These are phyloP conservation scores for Melanocharis versteri DNA, from an alignment of 2,113 vertebrate species.

Conservation along the genomic window DNA sequence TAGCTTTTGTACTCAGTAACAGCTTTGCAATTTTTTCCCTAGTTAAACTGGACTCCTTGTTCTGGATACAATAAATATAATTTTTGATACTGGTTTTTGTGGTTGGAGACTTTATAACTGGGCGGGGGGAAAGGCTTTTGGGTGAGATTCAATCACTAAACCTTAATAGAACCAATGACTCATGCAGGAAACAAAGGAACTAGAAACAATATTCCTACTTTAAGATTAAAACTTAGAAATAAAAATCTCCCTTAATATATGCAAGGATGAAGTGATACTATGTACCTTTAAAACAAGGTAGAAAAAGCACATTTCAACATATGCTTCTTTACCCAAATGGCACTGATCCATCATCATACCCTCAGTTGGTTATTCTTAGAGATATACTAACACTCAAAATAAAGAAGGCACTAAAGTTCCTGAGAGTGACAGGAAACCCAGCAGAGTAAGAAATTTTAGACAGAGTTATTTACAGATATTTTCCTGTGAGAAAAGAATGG, in stretches of 20 bases:
- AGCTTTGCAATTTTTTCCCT: neutral
- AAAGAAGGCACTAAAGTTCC: constrained; percentile 1
- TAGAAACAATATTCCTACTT: neutral
- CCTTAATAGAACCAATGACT: neutral
- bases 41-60: neutral
- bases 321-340: neutral
- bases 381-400: neutral
- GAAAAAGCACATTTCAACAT: neutral
- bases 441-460: constrained; percentile 38
- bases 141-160: neutral
- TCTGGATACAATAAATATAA: neutral
- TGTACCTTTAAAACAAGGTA: neutral
- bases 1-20: neutral
- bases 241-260: neutral
- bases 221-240: neutral
- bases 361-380: neutral
- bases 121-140: rapidly evolving
- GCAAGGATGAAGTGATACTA: neutral
- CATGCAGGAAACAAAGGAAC: neutral
- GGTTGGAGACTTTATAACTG: neutral
- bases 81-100: neutral
- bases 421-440: constrained; percentile 27
- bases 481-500: constrained; percentile 82
- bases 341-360: neutral
- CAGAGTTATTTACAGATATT: constrained; percentile 68